Percentiles rank a stretch among this genome's conserved stretches.
phyloP scores from a whole-genome alignment of 2,797 vertebrate genomes.

The Mastacembelus armatus region DNA sequence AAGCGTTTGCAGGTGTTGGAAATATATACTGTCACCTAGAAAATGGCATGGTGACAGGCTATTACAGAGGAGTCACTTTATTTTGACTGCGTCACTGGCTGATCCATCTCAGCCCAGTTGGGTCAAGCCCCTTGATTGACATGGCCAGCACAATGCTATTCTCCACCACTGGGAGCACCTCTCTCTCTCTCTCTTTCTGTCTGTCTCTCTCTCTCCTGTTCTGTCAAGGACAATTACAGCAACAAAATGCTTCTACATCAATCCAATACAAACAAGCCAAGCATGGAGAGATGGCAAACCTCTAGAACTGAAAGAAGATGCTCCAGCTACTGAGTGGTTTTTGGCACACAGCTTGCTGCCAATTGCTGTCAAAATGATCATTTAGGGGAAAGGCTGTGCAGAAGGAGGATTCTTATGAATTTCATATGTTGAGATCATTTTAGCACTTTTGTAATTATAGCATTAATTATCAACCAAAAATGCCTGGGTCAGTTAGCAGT shows the following conservation, averaged over 20 bases:
- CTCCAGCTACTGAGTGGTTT: slow-evolving; percentile 39
- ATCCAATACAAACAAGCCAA: slow-evolving; percentile 62
- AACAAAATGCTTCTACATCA: slow-evolving; percentile 47
- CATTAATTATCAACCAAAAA: no score
- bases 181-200: slow-evolving; percentile 59
- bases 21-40: slow-evolving; percentile 71
- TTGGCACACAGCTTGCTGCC: slow-evolving; percentile 29
- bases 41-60: slow-evolving; percentile 71
- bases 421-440: slow-evolving; percentile 22
- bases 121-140: slow-evolving; percentile 68
- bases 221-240: slow-evolving; percentile 76
- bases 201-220: slow-evolving; percentile 60
- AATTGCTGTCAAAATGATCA: slow-evolving; percentile 47
- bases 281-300: slow-evolving; percentile 35
- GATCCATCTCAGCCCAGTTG: slow-evolving; percentile 49
- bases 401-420: slow-evolving; percentile 10
- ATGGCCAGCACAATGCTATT: slow-evolving; percentile 51
- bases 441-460: slow-evolving; percentile 7
- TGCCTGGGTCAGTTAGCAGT: no score
- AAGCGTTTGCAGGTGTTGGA: slow-evolving; percentile 45
- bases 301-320: slow-evolving; percentile 21
- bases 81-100: slow-evolving; percentile 58
- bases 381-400: slow-evolving; percentile 32
- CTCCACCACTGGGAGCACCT: slow-evolving; percentile 59
- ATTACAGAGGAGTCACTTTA: slow-evolving; percentile 77